These are phyloP conservation scores for Grallaria varia DNA, from an alignment of 2,113 vertebrate species.

Conservation along the genomic window DNA sequence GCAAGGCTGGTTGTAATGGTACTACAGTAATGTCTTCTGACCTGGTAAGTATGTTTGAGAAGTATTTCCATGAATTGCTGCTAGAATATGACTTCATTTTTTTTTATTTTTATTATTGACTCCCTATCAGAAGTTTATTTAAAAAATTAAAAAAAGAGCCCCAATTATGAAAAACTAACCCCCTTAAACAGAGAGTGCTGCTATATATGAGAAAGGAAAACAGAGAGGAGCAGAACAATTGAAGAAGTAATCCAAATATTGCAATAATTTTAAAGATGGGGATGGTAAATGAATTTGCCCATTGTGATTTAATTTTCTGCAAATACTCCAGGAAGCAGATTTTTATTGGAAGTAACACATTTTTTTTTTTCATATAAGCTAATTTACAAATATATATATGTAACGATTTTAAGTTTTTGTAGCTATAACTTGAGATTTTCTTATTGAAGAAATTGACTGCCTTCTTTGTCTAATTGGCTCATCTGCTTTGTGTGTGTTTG, in stretches of 20 bases:
- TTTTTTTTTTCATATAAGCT: background rate
- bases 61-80: background rate
- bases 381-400: background rate
- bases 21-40: background rate
- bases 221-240: background rate
- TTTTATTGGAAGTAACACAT: background rate
- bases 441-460: background rate
- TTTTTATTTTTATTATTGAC: background rate
- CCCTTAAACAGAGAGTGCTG: background rate
- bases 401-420: background rate
- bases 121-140: background rate
- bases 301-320: background rate
- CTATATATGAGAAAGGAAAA: background rate
- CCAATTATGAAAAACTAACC: background rate
- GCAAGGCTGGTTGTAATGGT: background rate
- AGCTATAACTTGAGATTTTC: background rate
- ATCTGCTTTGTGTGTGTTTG: background rate
- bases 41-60: background rate
- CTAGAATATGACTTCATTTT: background rate
- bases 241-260: background rate
- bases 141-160: background rate
- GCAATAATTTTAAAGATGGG: background rate
- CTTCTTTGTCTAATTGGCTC: background rate
- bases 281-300: background rate
- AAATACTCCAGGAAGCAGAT: background rate